Base-by-base conservation (phyloP, 2,113 vertebrate genomes). In the Miniopterus natalensis region DNA sequence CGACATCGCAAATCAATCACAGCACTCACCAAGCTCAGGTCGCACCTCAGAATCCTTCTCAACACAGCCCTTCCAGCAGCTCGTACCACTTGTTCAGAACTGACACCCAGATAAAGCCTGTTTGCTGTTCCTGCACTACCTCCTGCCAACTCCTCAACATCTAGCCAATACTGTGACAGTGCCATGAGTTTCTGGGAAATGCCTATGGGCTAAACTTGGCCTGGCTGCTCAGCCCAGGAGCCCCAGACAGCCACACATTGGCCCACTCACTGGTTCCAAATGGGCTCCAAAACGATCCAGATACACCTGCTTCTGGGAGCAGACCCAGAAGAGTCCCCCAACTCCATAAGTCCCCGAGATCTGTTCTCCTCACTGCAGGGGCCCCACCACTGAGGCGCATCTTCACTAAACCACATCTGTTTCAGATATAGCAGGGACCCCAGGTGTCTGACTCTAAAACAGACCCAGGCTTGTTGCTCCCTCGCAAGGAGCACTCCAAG, bases 101-200 rank as follows among this genome's bases (percentile, higher is more conserved):
- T 51, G 71, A 86, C 92, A 90, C 88, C 79, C 79, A 55, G 74
- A 91, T 86, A 27, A 87, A 86, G 65, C 83, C 83, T 55, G 40
- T 47, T 66, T 83, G 85, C 85, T 66, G 25, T 57, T 45, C 81
- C 88, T 78, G 40, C 20, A 13, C 29, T 36, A 5, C 15, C 7
- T 9, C 65, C 31, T 86, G 92, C 95, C 96, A 93, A 11, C 40
- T 51, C 55, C 42, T 59, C 86, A 55, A 9, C 65, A 59, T 36
- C 90, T 59, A 59, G 94, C 90, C 96, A 80, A 21, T 1, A 23
- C 25, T 14, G n/a, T n/a, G 47, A 63, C 20, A 1, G 66, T 36
- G 75, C 92, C 89, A 17, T 10, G 45, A 10, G 42, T 47, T 95
- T 94, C 96, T 51, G 51, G 92, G 94, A 91, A 80, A 59, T 47